Base-by-base conservation (phyloP, 2,113 vertebrate species). In the Origma solitaria region DNA sequence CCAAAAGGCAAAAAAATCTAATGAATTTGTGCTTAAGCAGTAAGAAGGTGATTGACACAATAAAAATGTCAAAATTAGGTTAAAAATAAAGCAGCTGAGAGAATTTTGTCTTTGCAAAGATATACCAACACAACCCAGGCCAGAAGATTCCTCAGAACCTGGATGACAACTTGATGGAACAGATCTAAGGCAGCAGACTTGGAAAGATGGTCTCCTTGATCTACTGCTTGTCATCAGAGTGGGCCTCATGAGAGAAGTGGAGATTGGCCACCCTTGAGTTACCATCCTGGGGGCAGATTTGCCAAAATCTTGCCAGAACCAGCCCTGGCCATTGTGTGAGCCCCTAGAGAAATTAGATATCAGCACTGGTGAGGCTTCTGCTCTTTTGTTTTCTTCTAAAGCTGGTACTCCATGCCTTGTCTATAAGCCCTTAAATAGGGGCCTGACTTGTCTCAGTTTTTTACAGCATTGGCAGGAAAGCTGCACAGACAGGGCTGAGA, bases 281-380 rank as follows among this genome's bases (percentile, higher is more conserved):
- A 51, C n/a, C 49, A 6, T 10, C 56, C 3, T 61, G 13, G 80
- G 7, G 23, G 4, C 7, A 72, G 16, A 40, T 50, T 33, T 90
- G 23, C 15, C 16, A 82, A 83, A 75, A 68, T 44, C 24, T 88
- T 86, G 13, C 17, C 84, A 78, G 24, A 73, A 37, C 9, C 11
- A 62, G 23, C 0, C 0, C 44, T 44, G 78, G 28, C 23, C 38
- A 31, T 19, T 19, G 56, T 0, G 0, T 6, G 7, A 58, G 7
- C 18, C 22, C 56, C 18, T 11, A 44, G 18, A 16, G 19, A 4
- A 66, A 28, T 18, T 73, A 14, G 9, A 18, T 58, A 61, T 37
- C n/a, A 81, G 15, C 28, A 8, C 15, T 28, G 10, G 6, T 18
- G 13, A 73, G 9, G 19, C 18, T n/a, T 40, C 3, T 72, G 19